A percentile compares a stretch with the other conserved stretches of the same genome.
phyloP scores from a whole-genome alignment of 2,797 vertebrate genomes.

The Acrossocheilus fasciatus region DNA sequence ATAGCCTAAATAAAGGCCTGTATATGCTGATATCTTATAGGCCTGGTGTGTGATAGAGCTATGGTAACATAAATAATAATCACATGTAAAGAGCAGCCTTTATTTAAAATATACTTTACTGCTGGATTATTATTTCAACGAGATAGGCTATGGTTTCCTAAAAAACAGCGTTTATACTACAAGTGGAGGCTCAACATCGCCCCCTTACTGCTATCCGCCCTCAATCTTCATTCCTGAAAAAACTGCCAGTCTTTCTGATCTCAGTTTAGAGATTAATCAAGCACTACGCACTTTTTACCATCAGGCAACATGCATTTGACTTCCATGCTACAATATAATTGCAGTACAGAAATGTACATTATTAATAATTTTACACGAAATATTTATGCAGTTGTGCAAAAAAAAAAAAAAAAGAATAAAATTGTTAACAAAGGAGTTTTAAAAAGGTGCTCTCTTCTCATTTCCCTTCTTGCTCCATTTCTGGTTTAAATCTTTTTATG shows the following conservation, averaged over 20 bases:
- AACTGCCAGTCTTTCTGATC: neutral
- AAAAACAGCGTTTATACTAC: neutral
- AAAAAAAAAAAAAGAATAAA: neutral
- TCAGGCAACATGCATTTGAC: neutral
- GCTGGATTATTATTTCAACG: neutral
- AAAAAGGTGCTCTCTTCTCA: neutral
- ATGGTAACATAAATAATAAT: neutral
- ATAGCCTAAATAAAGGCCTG: neutral
- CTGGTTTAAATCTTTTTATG: neutral
- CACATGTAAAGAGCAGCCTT: neutral
- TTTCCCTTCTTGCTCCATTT: neutral
- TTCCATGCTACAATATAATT: neutral
- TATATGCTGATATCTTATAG: neutral
- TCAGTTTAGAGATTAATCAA: neutral
- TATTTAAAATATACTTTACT: neutral
- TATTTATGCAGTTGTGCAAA: neutral
- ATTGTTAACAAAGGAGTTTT: neutral
- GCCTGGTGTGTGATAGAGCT: neutral
- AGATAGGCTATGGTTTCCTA: neutral
- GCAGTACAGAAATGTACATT: neutral
- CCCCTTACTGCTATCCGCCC: neutral
- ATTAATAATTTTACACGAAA: neutral
- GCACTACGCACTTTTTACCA: neutral
- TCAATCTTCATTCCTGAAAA: neutral
- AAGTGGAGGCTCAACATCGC: conserved; percentile 6